Base-by-base conservation (phyloP, 2,888 invertebrate genomes). In the Teleogryllus oceanicus region DNA sequence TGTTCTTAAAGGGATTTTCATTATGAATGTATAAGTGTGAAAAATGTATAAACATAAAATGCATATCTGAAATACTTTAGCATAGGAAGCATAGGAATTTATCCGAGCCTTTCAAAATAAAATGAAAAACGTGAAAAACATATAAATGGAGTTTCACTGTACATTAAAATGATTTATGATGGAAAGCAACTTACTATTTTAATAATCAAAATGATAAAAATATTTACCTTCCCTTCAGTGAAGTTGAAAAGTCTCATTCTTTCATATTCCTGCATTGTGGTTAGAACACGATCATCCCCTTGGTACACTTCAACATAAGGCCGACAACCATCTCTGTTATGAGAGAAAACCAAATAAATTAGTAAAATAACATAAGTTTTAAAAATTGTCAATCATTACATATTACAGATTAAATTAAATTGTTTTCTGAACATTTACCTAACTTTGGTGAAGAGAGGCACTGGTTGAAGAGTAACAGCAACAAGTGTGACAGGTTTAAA, bases 221-320 rank as follows among this genome's bases (percentile, higher is more conserved):
- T 37, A 37, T 62, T 85, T 85, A 92, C 92, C 89, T 93, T 94
- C 82, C 93, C 93, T 84, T 94, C 93, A 80, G 91, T 90, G 84
- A 92, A 90, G 80, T 91, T 90, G 84, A 91, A 93, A 76, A 92
- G 88, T 88, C 93, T 92, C 91, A 98, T 93, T 85, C 93, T 92
- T 84, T 98, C 97, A 86, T 98, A 98, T 82, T 97, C 96, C 85
- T 94, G 94, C 81, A 94, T 89, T 0, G 97, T 97, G 0, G 94
- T 93, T 83, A 93, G 88, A 75, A 96, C 88, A 84, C 95, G 89
- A 79, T 95, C 92, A 83, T 96, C 96, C 85, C 96, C 96, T 85
- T 94, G 94, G 87, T 93, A 97, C 49, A 98, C 91, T 87, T 98
- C 98, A 80, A 96, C 90, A 87, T 94, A 98, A 11, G 98, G 96